Conservation (phyloP, 1,140 invertebrate genomes). For the Plectrocnemia conspersa region DNA sequence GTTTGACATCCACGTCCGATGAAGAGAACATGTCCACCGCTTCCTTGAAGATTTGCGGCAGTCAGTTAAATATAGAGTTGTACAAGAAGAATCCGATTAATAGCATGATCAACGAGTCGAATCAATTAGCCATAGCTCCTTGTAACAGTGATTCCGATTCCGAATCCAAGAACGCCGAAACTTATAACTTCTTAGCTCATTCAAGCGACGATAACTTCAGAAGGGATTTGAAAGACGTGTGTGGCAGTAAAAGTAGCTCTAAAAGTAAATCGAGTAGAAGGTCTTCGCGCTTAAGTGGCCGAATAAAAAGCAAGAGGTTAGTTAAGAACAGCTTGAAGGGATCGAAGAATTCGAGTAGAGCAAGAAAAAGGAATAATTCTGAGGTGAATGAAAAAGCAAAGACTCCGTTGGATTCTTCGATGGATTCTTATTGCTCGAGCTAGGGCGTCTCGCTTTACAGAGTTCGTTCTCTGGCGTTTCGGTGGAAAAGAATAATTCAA, state of each 20-base stretch:
- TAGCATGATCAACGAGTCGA: conserved; percentile 35
- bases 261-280: conserved; percentile 37
- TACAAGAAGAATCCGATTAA: conserved; percentile 43
- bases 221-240: conserved; percentile 17
- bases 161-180: conserved; percentile 16
- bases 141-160: conserved; percentile 32
- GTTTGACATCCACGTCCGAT: conserved; percentile 49
- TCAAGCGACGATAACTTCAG: conserved; percentile 28
- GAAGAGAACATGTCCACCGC: conserved; percentile 52
- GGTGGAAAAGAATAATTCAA: conserved; percentile 49
- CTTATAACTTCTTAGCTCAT: background rate
- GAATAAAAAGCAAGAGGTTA: conserved; percentile 30
- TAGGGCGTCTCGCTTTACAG: conserved; percentile 42
- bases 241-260: conserved; percentile 32
- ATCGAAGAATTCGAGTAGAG: conserved; percentile 19
- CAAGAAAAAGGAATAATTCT: conserved; percentile 27
- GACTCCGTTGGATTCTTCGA: conserved; percentile 32
- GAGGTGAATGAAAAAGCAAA: conserved; percentile 23
- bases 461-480: conserved; percentile 49
- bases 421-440: conserved; percentile 42
- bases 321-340: conserved; percentile 19
- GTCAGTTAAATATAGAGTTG: conserved; percentile 52
- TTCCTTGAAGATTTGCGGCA: conserved; percentile 51
- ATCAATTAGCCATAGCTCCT: conserved; percentile 20
- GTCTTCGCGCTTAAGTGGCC: conserved; percentile 37